These are phyloP conservation scores for Boloria selene DNA, from an alignment of 2,888 invertebrate species.

Conservation along the genomic window DNA sequence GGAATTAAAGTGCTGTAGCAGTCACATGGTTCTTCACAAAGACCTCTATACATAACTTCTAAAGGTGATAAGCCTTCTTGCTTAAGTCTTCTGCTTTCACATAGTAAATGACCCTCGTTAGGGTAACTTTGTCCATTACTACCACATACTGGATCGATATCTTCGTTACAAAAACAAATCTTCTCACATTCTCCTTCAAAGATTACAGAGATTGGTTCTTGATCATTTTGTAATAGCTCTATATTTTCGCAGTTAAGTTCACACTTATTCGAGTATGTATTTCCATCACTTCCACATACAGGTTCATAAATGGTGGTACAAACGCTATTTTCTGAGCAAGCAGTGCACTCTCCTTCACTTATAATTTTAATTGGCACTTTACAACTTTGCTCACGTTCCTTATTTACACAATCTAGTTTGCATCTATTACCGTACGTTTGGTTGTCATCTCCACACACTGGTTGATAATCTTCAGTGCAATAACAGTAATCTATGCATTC, in stretches of 20 bases:
- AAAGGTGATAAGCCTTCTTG: constrained; percentile 27
- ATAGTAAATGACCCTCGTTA: constrained; percentile 36
- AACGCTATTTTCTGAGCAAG: constrained; percentile 33
- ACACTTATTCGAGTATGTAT: constrained; percentile 40
- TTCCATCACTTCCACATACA: constrained; percentile 42
- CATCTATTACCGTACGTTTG: constrained; percentile 46
- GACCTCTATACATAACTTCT: constrained; percentile 19
- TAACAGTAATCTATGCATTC: constrained; percentile 35
- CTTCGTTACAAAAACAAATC: constrained; percentile 30
- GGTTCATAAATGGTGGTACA: constrained; percentile 32
- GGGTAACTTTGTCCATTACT: constrained; percentile 40
- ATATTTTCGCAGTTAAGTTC: constrained; percentile 35
- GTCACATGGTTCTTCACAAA: constrained; percentile 32
- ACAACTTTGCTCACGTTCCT: constrained; percentile 14
- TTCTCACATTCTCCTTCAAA: constrained; percentile 30
- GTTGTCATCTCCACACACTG: constrained; percentile 47
- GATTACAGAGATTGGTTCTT: constrained; percentile 6
- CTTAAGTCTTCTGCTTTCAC: constrained; percentile 32
- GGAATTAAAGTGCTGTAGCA: constrained; percentile 33
- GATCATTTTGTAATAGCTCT: constrained; percentile 3
- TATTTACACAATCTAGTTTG: constrained; percentile 37
- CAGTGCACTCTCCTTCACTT: constrained; percentile 40
- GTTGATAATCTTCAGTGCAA: constrained; percentile 35
- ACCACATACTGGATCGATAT: constrained; percentile 39
- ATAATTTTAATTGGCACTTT: constrained; percentile 26